A percentile compares a stretch with the other conserved stretches of the same genome.
Conservation (phyloP, 2,888 invertebrate species). For the Furcula furcula region DNA sequence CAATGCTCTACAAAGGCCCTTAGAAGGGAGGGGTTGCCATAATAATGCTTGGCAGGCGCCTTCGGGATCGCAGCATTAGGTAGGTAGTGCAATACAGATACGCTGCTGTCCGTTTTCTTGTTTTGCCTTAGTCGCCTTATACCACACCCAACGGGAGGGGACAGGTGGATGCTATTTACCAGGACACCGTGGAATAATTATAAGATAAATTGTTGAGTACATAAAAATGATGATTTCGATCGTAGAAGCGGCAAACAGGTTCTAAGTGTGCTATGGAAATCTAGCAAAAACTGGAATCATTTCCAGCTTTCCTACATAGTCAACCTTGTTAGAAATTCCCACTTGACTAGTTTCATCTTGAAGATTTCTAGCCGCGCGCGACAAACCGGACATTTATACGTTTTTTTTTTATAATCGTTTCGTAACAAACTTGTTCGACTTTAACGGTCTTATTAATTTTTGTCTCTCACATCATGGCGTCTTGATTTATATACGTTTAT, state of each 20-base stretch:
- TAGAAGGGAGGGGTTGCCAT: too few relatives aligned
- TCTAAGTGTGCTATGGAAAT: slow-evolving; percentile 59
- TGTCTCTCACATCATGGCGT: slow-evolving; percentile 15
- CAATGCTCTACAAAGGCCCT: too few relatives aligned
- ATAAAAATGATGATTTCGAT: slow-evolving; percentile 63
- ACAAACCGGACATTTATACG: slow-evolving; percentile 59
- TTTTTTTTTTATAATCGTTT: slow-evolving; percentile 28
- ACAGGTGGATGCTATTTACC: too few relatives aligned
- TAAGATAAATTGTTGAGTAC: too few relatives aligned
- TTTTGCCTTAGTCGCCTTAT: too few relatives aligned
- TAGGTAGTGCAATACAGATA: too few relatives aligned
- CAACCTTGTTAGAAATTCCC: slow-evolving; percentile 68
- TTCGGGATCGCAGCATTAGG: too few relatives aligned
- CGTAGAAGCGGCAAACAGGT: slow-evolving; percentile 66
- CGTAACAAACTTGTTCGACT: slow-evolving; percentile 20
- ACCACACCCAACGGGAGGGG: too few relatives aligned
- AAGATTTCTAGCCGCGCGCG: slow-evolving; percentile 63
- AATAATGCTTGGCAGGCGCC: too few relatives aligned
- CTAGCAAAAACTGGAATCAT: slow-evolving; percentile 72
- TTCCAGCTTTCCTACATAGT: slow-evolving; percentile 73
- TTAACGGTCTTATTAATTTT: slow-evolving; percentile 20
- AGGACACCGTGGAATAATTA: too few relatives aligned
- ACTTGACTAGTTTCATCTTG: slow-evolving; percentile 45
- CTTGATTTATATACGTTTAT: slow-evolving; percentile 28
- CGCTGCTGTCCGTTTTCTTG: too few relatives aligned